Base-by-base conservation (phyloP, 2,113 vertebrate genomes). In the Ahaetulla prasina region DNA sequence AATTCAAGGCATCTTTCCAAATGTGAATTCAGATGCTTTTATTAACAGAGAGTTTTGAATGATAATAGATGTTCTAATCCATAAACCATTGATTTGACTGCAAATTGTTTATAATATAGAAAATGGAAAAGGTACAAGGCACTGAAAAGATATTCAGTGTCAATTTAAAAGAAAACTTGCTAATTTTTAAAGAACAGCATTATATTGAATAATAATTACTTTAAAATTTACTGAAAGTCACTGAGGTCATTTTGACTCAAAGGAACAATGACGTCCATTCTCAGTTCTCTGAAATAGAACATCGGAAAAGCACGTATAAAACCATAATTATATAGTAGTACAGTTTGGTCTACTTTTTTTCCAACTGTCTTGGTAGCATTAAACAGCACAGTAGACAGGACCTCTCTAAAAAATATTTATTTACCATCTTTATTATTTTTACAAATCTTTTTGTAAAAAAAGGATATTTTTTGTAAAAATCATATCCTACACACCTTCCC, bases 161-260 rank as follows among this genome's bases (percentile, higher is more conserved):
- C 93, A 80, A n/a, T 54, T 93, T 89, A 88, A 94, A 96, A 10
- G 14, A 60, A 89, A 93, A 11, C 25, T 60, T 93, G 93, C 47
- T 52, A 52, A 43, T 90, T 39, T 95, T 92, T 55, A 55, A 84
- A 89, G 20, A 43, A 3, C 39, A 84, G 27, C 27, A 84, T 14
- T 39, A 85, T 11, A 43, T 54, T 92, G 45, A 50, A 74, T 87
- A 92, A 89, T 94, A 54, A 93, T 12, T 89, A 0, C 47, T 94
- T 90, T 74, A 0, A 87, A 89, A 92, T 90, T 95, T 92, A 60
- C 8, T 85, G 0, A 87, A 94, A 93, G 85, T 85, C 2, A 0
- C 0, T 1, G 90, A 94, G 91, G 90, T 45, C 2, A 45, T 10
- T 90, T 94, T 94, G 90, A 7, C 54, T 12, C 92, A 27, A 87